Conservation (phyloP, 2,888 invertebrate genomes). For the Tuta absoluta region DNA sequence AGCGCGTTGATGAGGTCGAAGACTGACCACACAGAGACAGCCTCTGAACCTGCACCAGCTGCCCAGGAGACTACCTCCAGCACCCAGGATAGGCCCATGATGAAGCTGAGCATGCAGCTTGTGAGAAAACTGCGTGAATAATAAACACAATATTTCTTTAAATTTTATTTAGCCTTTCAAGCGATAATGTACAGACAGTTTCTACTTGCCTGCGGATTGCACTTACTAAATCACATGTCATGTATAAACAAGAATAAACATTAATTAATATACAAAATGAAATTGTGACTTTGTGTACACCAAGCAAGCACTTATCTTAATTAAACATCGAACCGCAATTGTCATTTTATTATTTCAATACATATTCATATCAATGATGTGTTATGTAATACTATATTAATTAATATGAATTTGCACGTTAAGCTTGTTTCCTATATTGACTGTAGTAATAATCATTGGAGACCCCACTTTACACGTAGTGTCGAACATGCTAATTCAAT, state of each 20-base stretch:
- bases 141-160: background rate
- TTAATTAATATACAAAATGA: too few species aligned
- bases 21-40: constrained; percentile 80
- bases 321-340: too few species aligned
- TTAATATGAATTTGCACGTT: background rate
- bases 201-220: background rate
- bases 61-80: constrained; percentile 86
- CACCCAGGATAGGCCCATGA: constrained; percentile 87
- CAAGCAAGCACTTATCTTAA: too few species aligned
- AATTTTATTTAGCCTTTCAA: too few species aligned
- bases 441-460: background rate
- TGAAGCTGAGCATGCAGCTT: constrained; percentile 82
- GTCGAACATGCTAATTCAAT: constrained; percentile 17
- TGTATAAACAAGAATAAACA: too few species aligned
- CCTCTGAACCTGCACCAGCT: constrained; percentile 73
- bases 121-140: constrained; percentile 72
- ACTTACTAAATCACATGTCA: too few species aligned
- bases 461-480: background rate
- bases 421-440: background rate
- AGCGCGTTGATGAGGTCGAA: constrained; percentile 86
- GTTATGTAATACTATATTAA: too few species aligned
- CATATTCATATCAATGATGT: too few species aligned
- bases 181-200: too few species aligned
- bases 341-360: too few species aligned
- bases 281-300: too few species aligned